Conservation (phyloP, 2,888 invertebrate genomes). For the Lomographa bimaculata region DNA sequence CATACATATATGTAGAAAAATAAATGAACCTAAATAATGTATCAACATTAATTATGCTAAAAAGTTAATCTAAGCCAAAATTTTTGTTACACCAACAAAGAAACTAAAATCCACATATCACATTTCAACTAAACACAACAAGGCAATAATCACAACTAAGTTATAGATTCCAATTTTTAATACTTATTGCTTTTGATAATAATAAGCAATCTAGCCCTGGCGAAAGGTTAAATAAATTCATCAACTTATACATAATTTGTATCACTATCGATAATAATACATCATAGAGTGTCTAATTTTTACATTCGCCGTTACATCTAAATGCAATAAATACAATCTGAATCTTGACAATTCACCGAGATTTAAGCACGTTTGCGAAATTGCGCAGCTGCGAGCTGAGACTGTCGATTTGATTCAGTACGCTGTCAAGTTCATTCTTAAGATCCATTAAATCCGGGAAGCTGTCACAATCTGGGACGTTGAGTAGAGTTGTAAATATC, state of each 20-base stretch:
- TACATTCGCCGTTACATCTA: slow-evolving; percentile 74
- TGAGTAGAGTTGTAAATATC: slow-evolving; percentile 91
- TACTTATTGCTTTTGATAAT: slow-evolving; percentile 65
- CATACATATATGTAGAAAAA: slow-evolving; percentile 73
- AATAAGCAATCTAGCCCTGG: slow-evolving; percentile 53
- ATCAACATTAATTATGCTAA: slow-evolving; percentile 36
- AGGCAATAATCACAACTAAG: slow-evolving; percentile 52
- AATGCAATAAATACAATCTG: slow-evolving; percentile 80
- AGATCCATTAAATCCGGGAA: slow-evolving; percentile 88
- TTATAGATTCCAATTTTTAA: slow-evolving; percentile 60
- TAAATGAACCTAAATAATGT: slow-evolving; percentile 70
- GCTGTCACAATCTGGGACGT: slow-evolving; percentile 90
- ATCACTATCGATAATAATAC: slow-evolving; percentile 60
- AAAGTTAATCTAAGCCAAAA: slow-evolving; percentile 36
- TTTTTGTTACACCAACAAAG: slow-evolving; percentile 61
- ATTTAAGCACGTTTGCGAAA: slow-evolving; percentile 81
- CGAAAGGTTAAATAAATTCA: slow-evolving; percentile 45
- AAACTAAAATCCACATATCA: slow-evolving; percentile 70
- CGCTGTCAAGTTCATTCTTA: slow-evolving; percentile 72
- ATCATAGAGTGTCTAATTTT: slow-evolving; percentile 55
- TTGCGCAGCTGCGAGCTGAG: slow-evolving; percentile 69
- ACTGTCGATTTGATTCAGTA: slow-evolving; percentile 62
- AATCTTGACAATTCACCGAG: slow-evolving; percentile 67
- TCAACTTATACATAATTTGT: slow-evolving; percentile 55
- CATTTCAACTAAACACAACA: slow-evolving; percentile 78